phyloP scores from a whole-genome alignment of 2,113 vertebrate genomes.

The Podiceps cristatus region DNA sequence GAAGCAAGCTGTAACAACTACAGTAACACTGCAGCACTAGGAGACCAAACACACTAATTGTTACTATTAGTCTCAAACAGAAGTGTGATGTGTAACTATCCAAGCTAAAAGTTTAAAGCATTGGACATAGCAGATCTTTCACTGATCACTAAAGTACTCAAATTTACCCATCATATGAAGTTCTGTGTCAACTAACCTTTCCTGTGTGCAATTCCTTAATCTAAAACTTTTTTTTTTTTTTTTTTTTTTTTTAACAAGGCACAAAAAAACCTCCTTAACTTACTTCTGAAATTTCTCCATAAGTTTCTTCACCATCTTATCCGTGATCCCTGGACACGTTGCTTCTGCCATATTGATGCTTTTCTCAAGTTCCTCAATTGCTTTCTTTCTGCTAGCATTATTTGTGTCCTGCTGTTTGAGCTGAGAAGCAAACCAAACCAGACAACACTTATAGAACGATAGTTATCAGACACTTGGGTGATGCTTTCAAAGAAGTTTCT shows the following conservation, averaged over 20 bases:
- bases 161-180: not conserved
- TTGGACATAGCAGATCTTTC: not conserved
- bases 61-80: not conserved
- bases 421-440: conserved; percentile 64
- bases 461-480: not conserved
- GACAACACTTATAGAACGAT: not conserved
- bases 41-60: not conserved
- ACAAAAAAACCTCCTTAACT: conserved; percentile 8
- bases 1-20: not conserved
- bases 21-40: not conserved
- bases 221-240: not conserved
- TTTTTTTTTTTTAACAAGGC: too few species aligned
- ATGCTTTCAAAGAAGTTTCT: not conserved
- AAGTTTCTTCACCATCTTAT: conserved; percentile 95
- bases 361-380: conserved; percentile 93
- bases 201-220: not conserved
- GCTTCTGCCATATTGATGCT: conserved; percentile 92
- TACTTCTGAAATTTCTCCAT: conserved; percentile 93
- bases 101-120: not conserved
- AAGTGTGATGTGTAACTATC: fast-evolving
- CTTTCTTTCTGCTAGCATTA: conserved; percentile 83
- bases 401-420: conserved; percentile 93
- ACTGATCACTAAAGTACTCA: not conserved
- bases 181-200: not conserved
- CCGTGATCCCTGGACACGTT: conserved; percentile 92